Percentiles rank a stretch among this genome's conserved stretches.
These are phyloP conservation scores for Percopsis transmontana DNA, from an alignment of 2,113 vertebrate species.

Conservation along the genomic window DNA sequence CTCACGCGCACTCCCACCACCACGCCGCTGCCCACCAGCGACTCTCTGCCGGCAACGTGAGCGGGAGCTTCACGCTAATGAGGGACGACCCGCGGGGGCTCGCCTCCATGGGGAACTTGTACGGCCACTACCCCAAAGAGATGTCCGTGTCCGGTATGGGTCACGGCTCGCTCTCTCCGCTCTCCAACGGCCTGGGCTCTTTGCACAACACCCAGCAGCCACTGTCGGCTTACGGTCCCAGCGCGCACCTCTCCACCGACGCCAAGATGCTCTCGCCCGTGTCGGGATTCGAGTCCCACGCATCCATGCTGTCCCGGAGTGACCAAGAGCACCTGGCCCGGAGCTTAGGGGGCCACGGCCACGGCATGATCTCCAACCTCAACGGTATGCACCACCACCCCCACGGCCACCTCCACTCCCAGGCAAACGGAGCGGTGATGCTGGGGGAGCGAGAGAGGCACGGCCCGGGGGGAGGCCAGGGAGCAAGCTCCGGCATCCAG, in stretches of 20 bases:
- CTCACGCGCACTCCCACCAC: slow-evolving; percentile 85
- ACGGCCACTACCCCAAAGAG: slow-evolving; percentile 95
- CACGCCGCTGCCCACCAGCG: slow-evolving; percentile 86
- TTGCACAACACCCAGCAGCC: slow-evolving; percentile 93
- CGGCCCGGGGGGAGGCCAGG: slow-evolving; percentile 75
- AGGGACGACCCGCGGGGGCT: slow-evolving; percentile 91
- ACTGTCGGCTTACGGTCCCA: slow-evolving; percentile 86
- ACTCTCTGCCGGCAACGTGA: slow-evolving; percentile 87
- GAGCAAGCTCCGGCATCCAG: slow-evolving; percentile 82
- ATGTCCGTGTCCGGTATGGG: slow-evolving; percentile 91
- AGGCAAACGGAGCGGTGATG: slow-evolving; percentile 81
- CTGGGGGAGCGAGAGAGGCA: slow-evolving; percentile 84
- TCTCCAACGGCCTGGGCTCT: slow-evolving; percentile 89
- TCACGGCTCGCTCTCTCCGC: slow-evolving; percentile 88
- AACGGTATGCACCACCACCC: slow-evolving; percentile 90
- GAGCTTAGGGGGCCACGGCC: slow-evolving; percentile 85
- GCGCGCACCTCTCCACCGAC: slow-evolving; percentile 87
- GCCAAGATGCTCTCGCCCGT: slow-evolving; percentile 90
- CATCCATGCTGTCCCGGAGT: slow-evolving; percentile 90
- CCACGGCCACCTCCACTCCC: slow-evolving; percentile 86
- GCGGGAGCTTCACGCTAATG: slow-evolving; percentile 96
- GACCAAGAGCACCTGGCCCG: slow-evolving; percentile 90
- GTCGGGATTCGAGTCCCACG: slow-evolving; percentile 91
- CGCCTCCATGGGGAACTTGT: slow-evolving; percentile 92
- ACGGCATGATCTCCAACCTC: slow-evolving; percentile 87